Evolutionary conservation across 2,888 invertebrate genomes (phyloP), one percentile per base, ranked within the genome.

Genomic region (Heliconius charithonia): DNA sequence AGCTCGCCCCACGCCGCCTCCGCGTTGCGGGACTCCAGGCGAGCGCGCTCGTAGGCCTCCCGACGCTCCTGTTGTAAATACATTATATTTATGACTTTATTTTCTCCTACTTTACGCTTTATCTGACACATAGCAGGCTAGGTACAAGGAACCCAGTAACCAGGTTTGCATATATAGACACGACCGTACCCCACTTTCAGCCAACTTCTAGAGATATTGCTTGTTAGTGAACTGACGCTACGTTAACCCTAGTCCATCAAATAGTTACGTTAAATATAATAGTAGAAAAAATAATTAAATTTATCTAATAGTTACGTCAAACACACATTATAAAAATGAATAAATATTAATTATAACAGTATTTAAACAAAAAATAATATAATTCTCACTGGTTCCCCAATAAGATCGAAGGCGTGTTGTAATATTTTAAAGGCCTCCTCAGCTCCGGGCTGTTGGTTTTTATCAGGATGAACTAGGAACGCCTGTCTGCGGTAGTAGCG

Each of bases 341-440:
- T 51, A 7, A 51, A 51, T 0, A 51, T 22, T n/a, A n/a, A 59
- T 12, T 59, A 59, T 59, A 59, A n/a, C 12, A 59, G n/a, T n/a
- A 59, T n/a, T 59, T 63, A 27, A 63, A 27, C 6, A 16, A 27
- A 16, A 27, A 16, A 63, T 4, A 37, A 69, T 27, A 13, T 22
- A 9, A 19, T 4, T 16, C 77, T 94, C 90, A 98, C 98, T 85
- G 98, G 97, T 92, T 97, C 98, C 41, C 98, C 98, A 85, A 99
- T 98, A 89, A 98, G 96, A 90, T 99, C 98, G 92, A 99, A 99
- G 12, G 99, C 99, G 88, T 98, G 98, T 86, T 98, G 98, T 83
- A 99, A 95, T 88, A 99, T 98, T 94, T 99, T 99, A 91, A 99
- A 99, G 62, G 99, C 98, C 92, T 99, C 99, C 88, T 99, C 99